Evolutionary conservation across 2,888 invertebrate species (phyloP).

Genomic region (Acholoe squamosa): DNA sequence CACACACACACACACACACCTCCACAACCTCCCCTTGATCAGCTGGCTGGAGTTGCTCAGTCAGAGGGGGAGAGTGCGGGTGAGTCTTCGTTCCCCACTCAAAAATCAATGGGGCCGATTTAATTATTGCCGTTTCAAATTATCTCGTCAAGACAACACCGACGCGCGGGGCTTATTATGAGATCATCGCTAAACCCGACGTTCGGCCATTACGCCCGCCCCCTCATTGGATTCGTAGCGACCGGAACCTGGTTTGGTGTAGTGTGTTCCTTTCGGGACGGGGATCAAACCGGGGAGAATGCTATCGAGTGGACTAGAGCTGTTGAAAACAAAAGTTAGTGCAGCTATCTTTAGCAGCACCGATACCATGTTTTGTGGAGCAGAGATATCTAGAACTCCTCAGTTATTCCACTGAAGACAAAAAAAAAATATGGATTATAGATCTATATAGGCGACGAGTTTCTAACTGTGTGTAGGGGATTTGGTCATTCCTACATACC

Average conservation of each 20-base stretch:
- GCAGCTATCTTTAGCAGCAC: too few species aligned
- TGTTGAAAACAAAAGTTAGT: background rate
- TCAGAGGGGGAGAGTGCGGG: too few species aligned
- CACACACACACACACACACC: too few species aligned
- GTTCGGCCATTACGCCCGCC: conserved; percentile 12
- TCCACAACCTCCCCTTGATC: too few species aligned
- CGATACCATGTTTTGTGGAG: too few species aligned
- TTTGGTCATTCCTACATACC: too few species aligned
- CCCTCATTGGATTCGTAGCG: conserved; percentile 48
- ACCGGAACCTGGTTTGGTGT: conserved; percentile 36
- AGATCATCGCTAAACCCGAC: conserved; percentile 57
- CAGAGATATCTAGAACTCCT: too few species aligned
- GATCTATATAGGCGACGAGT: too few species aligned
- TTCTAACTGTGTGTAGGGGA: too few species aligned
- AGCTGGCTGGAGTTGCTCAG: too few species aligned
- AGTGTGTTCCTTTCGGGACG: background rate
- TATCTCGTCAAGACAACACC: conserved; percentile 62
- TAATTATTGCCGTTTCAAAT: conserved; percentile 63
- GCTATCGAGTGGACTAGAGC: background rate
- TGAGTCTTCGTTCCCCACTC: background rate
- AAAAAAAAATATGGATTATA: too few species aligned
- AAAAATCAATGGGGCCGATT: conserved; percentile 60
- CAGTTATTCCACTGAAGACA: too few species aligned
- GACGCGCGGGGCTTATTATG: conserved; percentile 29
- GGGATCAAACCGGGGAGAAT: background rate